Evolutionary conservation across 2,797 vertebrate species (phyloP).

Genomic region (Gouania willdenowi): DNA sequence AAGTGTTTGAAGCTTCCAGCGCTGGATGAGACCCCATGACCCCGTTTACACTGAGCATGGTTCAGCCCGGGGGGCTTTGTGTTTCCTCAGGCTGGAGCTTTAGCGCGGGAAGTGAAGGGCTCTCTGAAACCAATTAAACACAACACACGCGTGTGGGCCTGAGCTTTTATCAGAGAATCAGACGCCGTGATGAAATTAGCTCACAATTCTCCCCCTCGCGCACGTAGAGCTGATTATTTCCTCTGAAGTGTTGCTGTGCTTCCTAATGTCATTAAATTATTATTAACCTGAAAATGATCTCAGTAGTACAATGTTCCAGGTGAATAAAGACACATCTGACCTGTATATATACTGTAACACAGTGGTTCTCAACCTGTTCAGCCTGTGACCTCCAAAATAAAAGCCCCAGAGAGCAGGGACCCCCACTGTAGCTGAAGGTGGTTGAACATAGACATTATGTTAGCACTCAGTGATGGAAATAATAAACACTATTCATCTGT

Average conservation of each 20-base stretch:
- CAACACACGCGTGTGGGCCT: conserved; percentile 18
- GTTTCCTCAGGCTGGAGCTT: conserved; percentile 36
- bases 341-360: too few species aligned
- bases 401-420: too few species aligned
- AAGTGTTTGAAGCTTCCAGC: conserved; percentile 15
- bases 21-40: conserved; percentile 21
- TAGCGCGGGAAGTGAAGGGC: conserved; percentile 40
- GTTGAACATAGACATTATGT: too few species aligned
- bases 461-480: too few species aligned
- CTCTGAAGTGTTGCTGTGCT: neutral
- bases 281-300: neutral
- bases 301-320: too few species aligned
- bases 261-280: neutral
- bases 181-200: conserved; percentile 42
- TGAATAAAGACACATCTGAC: too few species aligned
- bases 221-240: neutral
- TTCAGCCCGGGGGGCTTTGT: conserved; percentile 18
- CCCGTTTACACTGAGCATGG: conserved; percentile 37
- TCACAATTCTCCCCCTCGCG: conserved; percentile 8
- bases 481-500: too few species aligned
- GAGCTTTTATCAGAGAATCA: conserved; percentile 28
- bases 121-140: conserved; percentile 58
- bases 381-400: too few species aligned
- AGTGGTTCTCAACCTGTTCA: too few species aligned
- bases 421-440: too few species aligned